These are phyloP conservation scores for Harpegnathos saltator DNA, from an alignment of 1,140 invertebrate genomes.

Conservation along the genomic window DNA sequence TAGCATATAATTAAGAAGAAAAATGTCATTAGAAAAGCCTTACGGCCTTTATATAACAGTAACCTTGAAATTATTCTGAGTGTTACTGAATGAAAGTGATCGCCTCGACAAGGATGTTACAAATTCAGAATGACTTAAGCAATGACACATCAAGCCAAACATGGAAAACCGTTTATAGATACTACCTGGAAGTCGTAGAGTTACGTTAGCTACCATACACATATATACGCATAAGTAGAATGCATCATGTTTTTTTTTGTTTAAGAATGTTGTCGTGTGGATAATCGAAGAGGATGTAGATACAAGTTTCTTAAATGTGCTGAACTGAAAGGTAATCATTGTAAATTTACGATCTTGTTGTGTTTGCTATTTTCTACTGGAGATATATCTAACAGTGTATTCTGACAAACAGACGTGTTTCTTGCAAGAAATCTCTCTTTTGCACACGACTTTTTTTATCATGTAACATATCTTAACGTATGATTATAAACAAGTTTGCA, in stretches of 20 bases:
- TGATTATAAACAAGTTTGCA: background rate
- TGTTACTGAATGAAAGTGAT: slow-evolving; percentile 63
- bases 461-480: background rate
- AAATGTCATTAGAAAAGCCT: slow-evolving; percentile 1
- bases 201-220: background rate
- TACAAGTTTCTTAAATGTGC: background rate
- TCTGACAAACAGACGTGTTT: background rate
- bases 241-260: background rate
- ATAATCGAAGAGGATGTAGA: slow-evolving; percentile 17
- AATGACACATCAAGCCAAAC: slow-evolving; percentile 69
- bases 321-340: slow-evolving; percentile 4
- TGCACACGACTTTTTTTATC: background rate
- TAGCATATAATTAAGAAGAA: background rate
- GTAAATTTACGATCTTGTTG: background rate
- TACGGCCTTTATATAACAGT: slow-evolving; percentile 17
- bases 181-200: slow-evolving; percentile 50
- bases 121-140: slow-evolving; percentile 67
- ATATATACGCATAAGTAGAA: background rate
- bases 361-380: background rate
- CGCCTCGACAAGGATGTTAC: slow-evolving; percentile 64
- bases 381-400: background rate
- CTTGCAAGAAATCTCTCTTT: background rate
- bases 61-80: slow-evolving; percentile 66
- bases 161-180: slow-evolving; percentile 56
- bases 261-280: background rate